Percentiles rank a stretch among this genome's conserved stretches.
Evolutionary conservation across 2,797 vertebrate genomes (phyloP).

Genomic region (Gymnoscopelus microlampas): DNA sequence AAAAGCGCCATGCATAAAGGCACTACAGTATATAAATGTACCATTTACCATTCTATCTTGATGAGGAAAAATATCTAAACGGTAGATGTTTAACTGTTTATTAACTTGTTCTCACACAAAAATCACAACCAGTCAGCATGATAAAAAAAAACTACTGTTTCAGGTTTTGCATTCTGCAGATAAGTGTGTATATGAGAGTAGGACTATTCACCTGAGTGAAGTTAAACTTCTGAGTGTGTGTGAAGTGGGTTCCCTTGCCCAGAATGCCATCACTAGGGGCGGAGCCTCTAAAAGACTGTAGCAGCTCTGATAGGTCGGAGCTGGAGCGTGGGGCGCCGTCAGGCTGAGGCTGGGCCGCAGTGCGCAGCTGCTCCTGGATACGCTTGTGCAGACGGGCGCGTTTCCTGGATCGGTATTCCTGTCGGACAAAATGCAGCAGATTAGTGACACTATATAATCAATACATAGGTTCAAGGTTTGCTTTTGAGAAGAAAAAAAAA

Average conservation of each 20-base stretch:
- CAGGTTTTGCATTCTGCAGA: background rate
- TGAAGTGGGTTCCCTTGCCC: conserved; percentile 88
- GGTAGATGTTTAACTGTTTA: too few relatives aligned
- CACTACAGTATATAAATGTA: too few relatives aligned
- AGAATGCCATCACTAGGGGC: conserved; percentile 62
- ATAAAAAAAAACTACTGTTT: too few relatives aligned
- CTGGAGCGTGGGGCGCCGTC: conserved; percentile 61
- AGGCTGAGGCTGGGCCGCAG: conserved; percentile 60
- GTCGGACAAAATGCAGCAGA: conserved; percentile 27
- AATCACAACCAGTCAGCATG: too few relatives aligned
- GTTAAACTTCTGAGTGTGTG: conserved; percentile 89
- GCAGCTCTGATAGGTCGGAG: conserved; percentile 84
- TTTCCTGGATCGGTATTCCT: conserved; percentile 87
- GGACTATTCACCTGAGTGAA: conserved; percentile 81
- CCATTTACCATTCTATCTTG: too few relatives aligned
- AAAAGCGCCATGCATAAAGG: too few relatives aligned
- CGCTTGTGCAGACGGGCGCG: conserved; percentile 81
- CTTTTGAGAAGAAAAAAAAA: too few relatives aligned
- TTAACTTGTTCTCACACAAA: too few relatives aligned
- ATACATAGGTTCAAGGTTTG: background rate
- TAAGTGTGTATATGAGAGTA: background rate
- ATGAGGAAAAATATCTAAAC: too few relatives aligned
- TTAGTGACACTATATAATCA: background rate
- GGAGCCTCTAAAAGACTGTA: conserved; percentile 79
- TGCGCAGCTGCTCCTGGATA: conserved; percentile 86